A percentile compares a stretch with the other conserved stretches of the same genome.
Conservation (phyloP, 2,113 vertebrate genomes). For the Climacteris rufus region DNA sequence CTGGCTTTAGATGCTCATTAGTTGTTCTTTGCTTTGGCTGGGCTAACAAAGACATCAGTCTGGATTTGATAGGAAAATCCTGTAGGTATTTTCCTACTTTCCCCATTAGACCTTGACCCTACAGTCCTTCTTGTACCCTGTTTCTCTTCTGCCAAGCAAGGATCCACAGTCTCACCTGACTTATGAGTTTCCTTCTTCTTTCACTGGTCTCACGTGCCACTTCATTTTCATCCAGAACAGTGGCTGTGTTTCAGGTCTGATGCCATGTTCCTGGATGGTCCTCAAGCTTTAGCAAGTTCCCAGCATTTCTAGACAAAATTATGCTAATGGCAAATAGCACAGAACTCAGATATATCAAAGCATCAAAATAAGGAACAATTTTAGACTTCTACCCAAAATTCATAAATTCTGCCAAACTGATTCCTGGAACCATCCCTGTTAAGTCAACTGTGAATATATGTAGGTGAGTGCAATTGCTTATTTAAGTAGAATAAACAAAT, state of each 20-base stretch:
- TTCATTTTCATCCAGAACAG: not conserved
- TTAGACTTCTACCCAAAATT: not conserved
- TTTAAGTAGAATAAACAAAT: conserved; percentile 28
- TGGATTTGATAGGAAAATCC: not conserved
- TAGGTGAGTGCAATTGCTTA: not conserved
- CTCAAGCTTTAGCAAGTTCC: not conserved
- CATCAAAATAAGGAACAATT: not conserved
- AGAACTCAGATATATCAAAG: not conserved
- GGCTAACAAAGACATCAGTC: rapidly evolving
- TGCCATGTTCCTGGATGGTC: rapidly evolving
- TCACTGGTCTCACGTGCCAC: not conserved
- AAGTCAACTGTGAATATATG: not conserved
- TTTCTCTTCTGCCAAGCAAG: not conserved
- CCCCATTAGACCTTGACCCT: not conserved
- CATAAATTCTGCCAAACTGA: not conserved
- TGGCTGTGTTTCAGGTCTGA: not conserved
- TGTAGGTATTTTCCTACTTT: not conserved
- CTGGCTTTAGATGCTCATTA: not conserved
- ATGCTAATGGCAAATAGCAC: not conserved
- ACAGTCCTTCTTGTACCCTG: not conserved
- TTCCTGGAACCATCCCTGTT: not conserved
- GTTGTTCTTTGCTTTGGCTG: not conserved
- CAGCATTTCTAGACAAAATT: not conserved
- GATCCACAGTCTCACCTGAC: not conserved
- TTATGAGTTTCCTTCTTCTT: not conserved